A percentile compares a stretch with the other conserved stretches of the same genome.
These are phyloP conservation scores for Ceratitis capitata DNA, from an alignment of 1,140 invertebrate species.

Conservation along the genomic window DNA sequence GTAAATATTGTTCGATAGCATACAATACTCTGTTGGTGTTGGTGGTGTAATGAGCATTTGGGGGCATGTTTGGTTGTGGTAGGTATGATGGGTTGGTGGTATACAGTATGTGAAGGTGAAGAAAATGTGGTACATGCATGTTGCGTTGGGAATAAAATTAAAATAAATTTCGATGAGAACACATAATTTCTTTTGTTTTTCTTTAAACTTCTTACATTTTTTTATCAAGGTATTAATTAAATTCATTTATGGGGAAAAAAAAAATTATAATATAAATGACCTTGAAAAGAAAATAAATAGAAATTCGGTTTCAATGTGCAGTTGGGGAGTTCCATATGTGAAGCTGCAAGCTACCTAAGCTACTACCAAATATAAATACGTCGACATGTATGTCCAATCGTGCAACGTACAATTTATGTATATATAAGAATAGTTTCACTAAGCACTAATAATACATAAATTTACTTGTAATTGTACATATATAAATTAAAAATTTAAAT, in stretches of 20 bases:
- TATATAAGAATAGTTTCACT: not conserved
- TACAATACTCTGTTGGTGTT: slow-evolving; percentile 75
- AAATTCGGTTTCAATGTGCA: too few relatives aligned
- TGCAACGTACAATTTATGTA: not conserved
- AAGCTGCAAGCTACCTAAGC: not conserved
- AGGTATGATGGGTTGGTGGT: not conserved
- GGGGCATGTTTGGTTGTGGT: not conserved
- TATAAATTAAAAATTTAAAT: not conserved
- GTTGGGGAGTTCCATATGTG: not conserved
- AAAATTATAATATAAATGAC: too few relatives aligned
- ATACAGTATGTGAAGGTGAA: slow-evolving; percentile 9
- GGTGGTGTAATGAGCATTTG: not conserved
- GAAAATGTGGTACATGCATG: not conserved
- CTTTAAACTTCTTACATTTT: not conserved
- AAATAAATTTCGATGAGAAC: not conserved
- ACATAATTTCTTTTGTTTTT: not conserved
- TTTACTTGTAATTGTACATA: not conserved
- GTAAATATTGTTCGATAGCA: slow-evolving; percentile 85
- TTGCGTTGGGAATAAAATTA: not conserved
- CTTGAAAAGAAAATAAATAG: too few relatives aligned
- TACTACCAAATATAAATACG: not conserved
- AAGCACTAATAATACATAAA: not conserved
- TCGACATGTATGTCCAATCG: not conserved
- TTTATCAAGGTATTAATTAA: not conserved
- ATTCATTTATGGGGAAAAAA: too few relatives aligned